Conservation (phyloP, 2,888 invertebrate species). For the Pandemis cinnamomeana region DNA sequence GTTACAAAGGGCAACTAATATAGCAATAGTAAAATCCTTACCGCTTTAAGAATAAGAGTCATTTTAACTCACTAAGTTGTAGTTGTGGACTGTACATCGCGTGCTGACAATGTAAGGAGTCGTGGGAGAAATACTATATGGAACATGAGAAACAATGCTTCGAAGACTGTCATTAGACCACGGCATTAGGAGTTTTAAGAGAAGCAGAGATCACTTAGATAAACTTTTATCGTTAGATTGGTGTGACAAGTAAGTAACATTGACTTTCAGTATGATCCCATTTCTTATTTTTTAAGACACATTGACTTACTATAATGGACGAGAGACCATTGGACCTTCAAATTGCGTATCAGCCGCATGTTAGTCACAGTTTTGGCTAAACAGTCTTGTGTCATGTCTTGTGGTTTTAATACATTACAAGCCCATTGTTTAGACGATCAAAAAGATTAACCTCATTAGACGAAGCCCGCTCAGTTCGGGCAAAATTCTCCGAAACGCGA, state of each 20-base stretch:
- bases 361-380: no score
- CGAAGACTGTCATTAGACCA: conserved; percentile 23
- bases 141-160: conserved; percentile 71
- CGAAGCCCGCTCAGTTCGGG: background rate
- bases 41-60: conserved; percentile 20
- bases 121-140: conserved; percentile 74
- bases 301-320: no score
- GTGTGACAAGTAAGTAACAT: background rate
- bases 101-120: conserved; percentile 57
- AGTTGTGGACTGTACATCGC: conserved; percentile 49
- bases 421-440: background rate
- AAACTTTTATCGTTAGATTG: background rate
- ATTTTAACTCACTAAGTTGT: background rate
- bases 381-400: background rate
- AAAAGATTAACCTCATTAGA: background rate
- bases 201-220: conserved; percentile 1
- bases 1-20: conserved; percentile 24
- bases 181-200: conserved; percentile 7
- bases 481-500: conserved; percentile 51
- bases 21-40: conserved; percentile 4
- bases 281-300: no score
- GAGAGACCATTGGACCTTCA: no score
- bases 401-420: background rate
- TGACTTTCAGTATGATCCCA: no score
- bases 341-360: no score